Evolutionary conservation across 2,888 invertebrate genomes (phyloP), one percentile per base, ranked within the genome.

Genomic region (Ferdinandea cuprea): DNA sequence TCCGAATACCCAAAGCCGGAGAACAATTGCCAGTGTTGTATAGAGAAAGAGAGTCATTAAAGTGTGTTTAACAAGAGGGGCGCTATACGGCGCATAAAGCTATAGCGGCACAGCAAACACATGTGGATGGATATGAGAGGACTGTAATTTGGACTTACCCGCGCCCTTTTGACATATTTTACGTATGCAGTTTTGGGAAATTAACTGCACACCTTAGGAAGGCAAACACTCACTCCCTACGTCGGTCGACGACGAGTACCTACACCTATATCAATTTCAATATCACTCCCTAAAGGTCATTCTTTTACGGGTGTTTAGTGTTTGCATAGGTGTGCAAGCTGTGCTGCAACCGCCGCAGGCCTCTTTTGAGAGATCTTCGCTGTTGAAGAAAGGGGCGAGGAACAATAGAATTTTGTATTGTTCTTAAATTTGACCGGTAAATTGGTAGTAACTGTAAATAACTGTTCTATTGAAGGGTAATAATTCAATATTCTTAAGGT

Each of bases 271-370:
- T 83, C 72, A 56, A 50, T 83, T 78, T 73, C 83, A 77, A 68
- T 73, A 44, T 72, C 72, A 77, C 77, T 77, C 72, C 81, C 77
- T 42, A 37, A n/a, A n/a, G 58, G 48, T 56, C 50, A 32, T 66
- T 54, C n/a, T n/a, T 66, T 50, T 59, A 71, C 50, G 61, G 71
- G 59, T 46, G 35, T 63, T 68, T 50, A 50, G 30, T 77, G 83
- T 78, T 83, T 83, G 68, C 44, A 73, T 73, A 78, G 78, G 73
- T 68, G 83, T 78, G n/a, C n/a, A n/a, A n/a, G n/a, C n/a, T n/a
- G 72, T 25, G 25, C 25, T 25, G 11, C 48, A 44, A 40, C 44
- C n/a, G 54, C 44, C n/a, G 54, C 30, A 40, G 52, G 73, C 44
- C 66, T 9, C 13, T 9, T 21, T 25, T 56, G 25, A 40, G 25